Evolutionary conservation across 1,140 invertebrate genomes (phyloP), one percentile per base, ranked within the genome.

Genomic region (Proctacanthus coquilletti): DNA sequence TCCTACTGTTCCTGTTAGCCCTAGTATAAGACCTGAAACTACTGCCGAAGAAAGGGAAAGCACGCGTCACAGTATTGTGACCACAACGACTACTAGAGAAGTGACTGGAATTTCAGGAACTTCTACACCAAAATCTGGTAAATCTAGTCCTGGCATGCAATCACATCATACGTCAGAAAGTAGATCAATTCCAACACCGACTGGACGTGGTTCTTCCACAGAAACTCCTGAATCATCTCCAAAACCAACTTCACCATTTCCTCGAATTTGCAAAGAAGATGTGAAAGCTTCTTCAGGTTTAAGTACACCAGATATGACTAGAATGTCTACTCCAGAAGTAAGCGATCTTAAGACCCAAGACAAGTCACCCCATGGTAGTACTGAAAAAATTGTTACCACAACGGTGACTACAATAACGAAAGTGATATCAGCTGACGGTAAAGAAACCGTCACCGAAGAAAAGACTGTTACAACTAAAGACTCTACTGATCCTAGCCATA

Each of bases 321-420:
- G 23, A 21, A 36, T 21, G 10, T 21, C 34, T 31, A 36, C 34
- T 18, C 51, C 54, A 5, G 56, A 57, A 4, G 43, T 56, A 5
- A 51, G 49, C 3, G 56, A 58, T 38, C 34, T 58, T 25, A 43
- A 52, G 1, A 52, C 51, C 18, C 45, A 56, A n/a, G 54, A 57
- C 40, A 47, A 53, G 38, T 58, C 45, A 35, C 15, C 52, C 48
- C 2, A 35, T 32, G 50, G 50, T 36, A 58, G 55, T 43, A 58
- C 55, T 3, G 55, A 58, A 20, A 57, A 58, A 36, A 49, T 58
- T 18, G 58, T 58, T 21, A 58, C 55, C 13, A 58, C 55, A 21
- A 58, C 55, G 4, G 58, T 58, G 15, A 58, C 55, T 5, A 58
- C 55, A 27, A 54, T 58, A 11, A 58, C 55, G 21, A 58, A 58